phyloP scores from a whole-genome alignment of 2,113 vertebrate genomes.

The Sturnira hondurensis region DNA sequence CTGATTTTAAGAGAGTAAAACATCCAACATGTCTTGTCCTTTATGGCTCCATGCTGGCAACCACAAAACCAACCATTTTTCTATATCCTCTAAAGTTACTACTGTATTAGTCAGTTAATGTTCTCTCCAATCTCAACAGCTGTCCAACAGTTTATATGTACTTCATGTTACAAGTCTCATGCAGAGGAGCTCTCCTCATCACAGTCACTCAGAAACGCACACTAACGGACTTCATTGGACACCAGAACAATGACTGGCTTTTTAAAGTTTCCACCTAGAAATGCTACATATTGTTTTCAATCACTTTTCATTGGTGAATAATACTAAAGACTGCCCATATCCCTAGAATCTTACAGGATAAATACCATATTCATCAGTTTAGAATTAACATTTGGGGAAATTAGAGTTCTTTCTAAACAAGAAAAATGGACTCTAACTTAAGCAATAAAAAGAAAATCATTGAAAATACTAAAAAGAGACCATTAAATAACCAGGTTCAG shows the following conservation, averaged over 20 bases:
- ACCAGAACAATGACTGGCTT: background rate
- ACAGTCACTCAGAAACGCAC: background rate
- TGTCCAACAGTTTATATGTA: background rate
- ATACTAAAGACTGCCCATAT: background rate
- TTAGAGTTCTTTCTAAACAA: background rate
- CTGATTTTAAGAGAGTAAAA: slow-evolving; percentile 44
- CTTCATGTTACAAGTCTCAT: background rate
- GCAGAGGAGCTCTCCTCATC: background rate
- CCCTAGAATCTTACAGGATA: background rate
- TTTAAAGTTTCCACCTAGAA: slow-evolving; percentile 19
- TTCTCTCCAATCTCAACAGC: background rate
- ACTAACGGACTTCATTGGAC: background rate
- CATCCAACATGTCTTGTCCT: background rate
- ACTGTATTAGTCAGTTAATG: background rate
- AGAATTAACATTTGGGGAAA: background rate
- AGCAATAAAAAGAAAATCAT: slow-evolving; percentile 23
- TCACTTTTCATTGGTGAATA: background rate
- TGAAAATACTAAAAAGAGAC: slow-evolving; percentile 25
- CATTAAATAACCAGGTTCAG: background rate
- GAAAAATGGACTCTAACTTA: background rate
- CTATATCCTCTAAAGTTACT: background rate
- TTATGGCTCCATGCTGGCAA: background rate
- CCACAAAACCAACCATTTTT: slow-evolving; percentile 12
- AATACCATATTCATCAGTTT: background rate
- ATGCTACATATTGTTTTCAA: background rate